These are phyloP conservation scores for Merops nubicus DNA, from an alignment of 2,113 vertebrate species.

Conservation along the genomic window DNA sequence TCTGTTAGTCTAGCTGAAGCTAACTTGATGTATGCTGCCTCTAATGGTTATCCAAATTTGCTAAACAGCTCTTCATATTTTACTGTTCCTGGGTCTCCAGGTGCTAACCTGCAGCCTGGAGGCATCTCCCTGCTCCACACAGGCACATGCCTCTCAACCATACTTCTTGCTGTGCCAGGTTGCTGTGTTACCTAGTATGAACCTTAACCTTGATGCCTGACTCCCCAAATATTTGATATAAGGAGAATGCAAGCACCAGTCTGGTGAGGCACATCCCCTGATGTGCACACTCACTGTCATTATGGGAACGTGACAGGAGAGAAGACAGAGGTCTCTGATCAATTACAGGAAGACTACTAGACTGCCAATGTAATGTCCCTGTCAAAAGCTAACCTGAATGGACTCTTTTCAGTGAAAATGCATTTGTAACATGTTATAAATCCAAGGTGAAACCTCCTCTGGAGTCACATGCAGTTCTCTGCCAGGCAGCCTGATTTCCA, in stretches of 20 bases:
- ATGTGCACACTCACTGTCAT: background rate
- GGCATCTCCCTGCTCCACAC: background rate
- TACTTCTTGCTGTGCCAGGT: fast-evolving
- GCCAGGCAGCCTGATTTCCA: background rate
- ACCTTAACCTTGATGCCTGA: background rate
- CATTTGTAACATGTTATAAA: background rate
- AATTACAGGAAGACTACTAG: background rate
- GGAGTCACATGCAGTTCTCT: background rate
- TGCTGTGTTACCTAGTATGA: background rate
- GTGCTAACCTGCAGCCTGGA: background rate
- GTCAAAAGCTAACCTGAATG: background rate
- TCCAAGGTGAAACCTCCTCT: background rate
- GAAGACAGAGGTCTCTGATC: background rate
- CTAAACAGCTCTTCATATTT: background rate
- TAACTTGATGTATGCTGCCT: background rate
- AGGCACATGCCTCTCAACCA: background rate
- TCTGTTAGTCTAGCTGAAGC: background rate
- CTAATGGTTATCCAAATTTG: background rate
- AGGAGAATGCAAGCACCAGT: background rate
- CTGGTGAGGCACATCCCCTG: fast-evolving
- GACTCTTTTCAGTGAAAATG: background rate
- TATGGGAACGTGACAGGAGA: background rate
- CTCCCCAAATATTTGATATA: background rate
- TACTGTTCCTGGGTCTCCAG: background rate
- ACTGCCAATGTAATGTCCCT: background rate